Conservation (phyloP, 2,888 invertebrate species). For the Synergus laeviventris region DNA sequence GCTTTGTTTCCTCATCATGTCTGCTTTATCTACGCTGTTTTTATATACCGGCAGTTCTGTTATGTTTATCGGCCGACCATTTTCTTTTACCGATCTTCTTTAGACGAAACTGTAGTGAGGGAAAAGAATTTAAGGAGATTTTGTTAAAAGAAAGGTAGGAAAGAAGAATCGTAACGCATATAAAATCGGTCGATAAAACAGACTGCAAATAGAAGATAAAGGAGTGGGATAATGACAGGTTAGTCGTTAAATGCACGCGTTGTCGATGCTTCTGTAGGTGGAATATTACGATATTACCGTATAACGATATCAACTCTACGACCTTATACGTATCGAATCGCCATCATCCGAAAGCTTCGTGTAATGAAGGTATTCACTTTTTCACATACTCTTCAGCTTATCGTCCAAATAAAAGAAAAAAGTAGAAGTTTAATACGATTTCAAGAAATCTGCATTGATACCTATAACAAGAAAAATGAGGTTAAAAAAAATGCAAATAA, state of each 20-base stretch:
- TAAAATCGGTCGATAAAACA: constrained; percentile 13
- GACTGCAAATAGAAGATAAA: constrained; percentile 22
- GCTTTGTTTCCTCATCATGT: neutral
- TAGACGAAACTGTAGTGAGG: too few species aligned
- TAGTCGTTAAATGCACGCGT: constrained; percentile 31
- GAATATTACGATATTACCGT: constrained; percentile 38
- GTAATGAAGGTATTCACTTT: constrained; percentile 27
- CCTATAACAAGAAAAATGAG: too few species aligned
- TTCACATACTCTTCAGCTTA: neutral
- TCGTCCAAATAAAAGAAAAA: neutral
- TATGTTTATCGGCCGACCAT: neutral
- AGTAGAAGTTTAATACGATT: neutral
- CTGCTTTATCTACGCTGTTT: neutral
- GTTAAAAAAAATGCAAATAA: neutral
- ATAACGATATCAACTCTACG: constrained; percentile 29
- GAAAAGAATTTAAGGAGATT: neutral
- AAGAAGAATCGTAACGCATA: constrained; percentile 16
- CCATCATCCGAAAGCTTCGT: constrained; percentile 23
- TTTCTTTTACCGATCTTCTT: neutral
- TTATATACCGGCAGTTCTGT: neutral
- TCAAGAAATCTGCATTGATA: too few species aligned
- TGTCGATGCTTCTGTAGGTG: constrained; percentile 26
- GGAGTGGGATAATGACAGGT: constrained; percentile 12
- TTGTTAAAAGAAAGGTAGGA: neutral
- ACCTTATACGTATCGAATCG: constrained; percentile 29